These are phyloP conservation scores for Polydrusus tereticollis DNA, from an alignment of 2,888 invertebrate genomes.

Conservation along the genomic window DNA sequence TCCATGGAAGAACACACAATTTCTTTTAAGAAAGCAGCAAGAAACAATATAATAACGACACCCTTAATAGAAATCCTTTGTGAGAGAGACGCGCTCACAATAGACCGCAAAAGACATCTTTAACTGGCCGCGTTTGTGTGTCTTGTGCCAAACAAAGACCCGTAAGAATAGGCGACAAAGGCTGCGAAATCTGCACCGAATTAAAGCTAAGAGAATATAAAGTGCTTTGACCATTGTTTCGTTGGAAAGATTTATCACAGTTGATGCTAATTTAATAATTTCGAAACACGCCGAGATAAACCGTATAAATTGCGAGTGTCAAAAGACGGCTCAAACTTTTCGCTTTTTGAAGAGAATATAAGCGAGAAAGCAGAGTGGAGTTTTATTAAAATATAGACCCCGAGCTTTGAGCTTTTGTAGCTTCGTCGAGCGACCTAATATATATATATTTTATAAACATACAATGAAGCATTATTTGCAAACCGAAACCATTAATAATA, in stretches of 20 bases:
- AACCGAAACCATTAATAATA: constrained; percentile 52
- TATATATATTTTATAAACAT: constrained; percentile 50
- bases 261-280: constrained; percentile 53
- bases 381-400: constrained; percentile 45
- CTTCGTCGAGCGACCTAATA: constrained; percentile 43
- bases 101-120: constrained; percentile 48
- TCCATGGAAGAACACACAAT: constrained; percentile 1
- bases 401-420: constrained; percentile 45
- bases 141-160: constrained; percentile 44
- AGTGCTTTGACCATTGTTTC: constrained; percentile 52
- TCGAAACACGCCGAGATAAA: constrained; percentile 51
- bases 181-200: constrained; percentile 55
- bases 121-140: constrained; percentile 43
- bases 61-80: constrained; percentile 42
- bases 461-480: constrained; percentile 52
- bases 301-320: constrained; percentile 52
- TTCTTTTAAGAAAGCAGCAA: constrained; percentile 7
- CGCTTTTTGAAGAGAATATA: constrained; percentile 41
- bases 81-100: constrained; percentile 38
- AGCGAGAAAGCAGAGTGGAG: constrained; percentile 43
- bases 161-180: constrained; percentile 55
- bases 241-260: constrained; percentile 52
- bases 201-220: constrained; percentile 53
- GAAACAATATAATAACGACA: constrained; percentile 46
- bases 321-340: constrained; percentile 42